These are phyloP conservation scores for Copidosoma aretas DNA, from an alignment of 2,888 invertebrate genomes.

Conservation along the genomic window DNA sequence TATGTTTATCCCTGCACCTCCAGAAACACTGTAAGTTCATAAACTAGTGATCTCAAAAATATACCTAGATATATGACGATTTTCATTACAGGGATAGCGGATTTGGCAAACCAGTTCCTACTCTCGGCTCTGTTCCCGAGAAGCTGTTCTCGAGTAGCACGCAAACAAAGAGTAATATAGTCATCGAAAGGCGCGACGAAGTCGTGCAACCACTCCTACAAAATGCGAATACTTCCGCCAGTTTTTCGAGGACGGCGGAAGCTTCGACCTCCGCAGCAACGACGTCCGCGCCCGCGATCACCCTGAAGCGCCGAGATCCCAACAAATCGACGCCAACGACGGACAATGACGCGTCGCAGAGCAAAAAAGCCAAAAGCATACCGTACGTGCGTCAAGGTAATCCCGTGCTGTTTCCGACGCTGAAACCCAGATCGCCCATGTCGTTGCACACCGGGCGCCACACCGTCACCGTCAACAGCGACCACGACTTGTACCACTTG, in stretches of 20 bases:
- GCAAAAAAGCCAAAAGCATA: constrained; percentile 53
- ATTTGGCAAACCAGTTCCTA: constrained; percentile 29
- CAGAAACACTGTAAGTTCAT: constrained; percentile 68
- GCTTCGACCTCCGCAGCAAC: constrained; percentile 34
- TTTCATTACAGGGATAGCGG: constrained; percentile 28
- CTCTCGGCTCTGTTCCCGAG: constrained; percentile 61
- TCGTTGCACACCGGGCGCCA: constrained; percentile 60
- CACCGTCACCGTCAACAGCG: constrained; percentile 58
- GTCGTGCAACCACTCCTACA: constrained; percentile 63
- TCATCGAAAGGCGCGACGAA: constrained; percentile 78
- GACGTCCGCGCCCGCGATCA: constrained; percentile 46
- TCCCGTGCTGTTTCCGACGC: constrained; percentile 51
- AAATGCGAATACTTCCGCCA: constrained; percentile 54
- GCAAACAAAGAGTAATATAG: constrained; percentile 79
- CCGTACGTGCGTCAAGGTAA: constrained; percentile 49
- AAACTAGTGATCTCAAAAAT: neutral
- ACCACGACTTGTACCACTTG: constrained; percentile 56
- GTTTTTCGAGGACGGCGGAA: neutral
- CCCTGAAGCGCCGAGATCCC: constrained; percentile 56
- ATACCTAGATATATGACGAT: neutral
- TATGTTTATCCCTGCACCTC: constrained; percentile 83
- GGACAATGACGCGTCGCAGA: constrained; percentile 42
- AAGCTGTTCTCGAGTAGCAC: constrained; percentile 78
- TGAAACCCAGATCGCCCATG: constrained; percentile 55
- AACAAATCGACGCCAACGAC: constrained; percentile 46